Evolutionary conservation across 1,140 invertebrate species (phyloP), one percentile per base, ranked within the genome.

Genomic region (Drosophila littoralis): DNA sequence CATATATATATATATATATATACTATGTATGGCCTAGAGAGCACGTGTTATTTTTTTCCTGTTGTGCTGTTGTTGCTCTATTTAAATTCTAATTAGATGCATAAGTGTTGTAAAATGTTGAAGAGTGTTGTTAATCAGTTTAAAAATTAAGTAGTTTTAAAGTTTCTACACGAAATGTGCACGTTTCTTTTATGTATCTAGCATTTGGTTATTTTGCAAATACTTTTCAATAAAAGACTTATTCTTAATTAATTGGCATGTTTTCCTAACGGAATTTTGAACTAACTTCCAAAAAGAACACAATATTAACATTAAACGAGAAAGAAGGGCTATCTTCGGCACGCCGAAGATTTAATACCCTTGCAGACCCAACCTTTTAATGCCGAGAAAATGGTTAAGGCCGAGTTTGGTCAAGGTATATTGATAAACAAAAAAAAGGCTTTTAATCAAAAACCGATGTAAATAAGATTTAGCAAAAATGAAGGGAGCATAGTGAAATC

Each of bases 201-300:
- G 63, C 43, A 55, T 43, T 43, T 59, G 60, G 38, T 17, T 65
- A 42, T 36, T 72, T 32, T 66, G 48, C 40, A 33, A 50, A 36
- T 50, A 48, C 38, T 10, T 40, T 28, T 64, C 59, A 65, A 52
- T 38, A 59, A 69, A 66, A 35, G 2, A 35, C 6, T 15, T 7
- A 52, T 43, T 38, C 15, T 43, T 42, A 60, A 6, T 10, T 32
- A 55, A 85, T 86, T 79, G 83, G 82, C 82, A 86, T 86, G 82
- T 82, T 88, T 84, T 60, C 51, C 40, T 79, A 63, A 61, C 59
- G 22, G 52, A 54, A 15, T 68, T 54, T 6, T 43, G 17, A 33
- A 17, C 28, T 60, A 60, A 71, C 22, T n/a, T 48, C 12, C 4
- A 28, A 28, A 5, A 28, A 28, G 22, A 28, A 28, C 22, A 22